Conservation (phyloP, 1,140 invertebrate species). For the Micrasema minimum region DNA sequence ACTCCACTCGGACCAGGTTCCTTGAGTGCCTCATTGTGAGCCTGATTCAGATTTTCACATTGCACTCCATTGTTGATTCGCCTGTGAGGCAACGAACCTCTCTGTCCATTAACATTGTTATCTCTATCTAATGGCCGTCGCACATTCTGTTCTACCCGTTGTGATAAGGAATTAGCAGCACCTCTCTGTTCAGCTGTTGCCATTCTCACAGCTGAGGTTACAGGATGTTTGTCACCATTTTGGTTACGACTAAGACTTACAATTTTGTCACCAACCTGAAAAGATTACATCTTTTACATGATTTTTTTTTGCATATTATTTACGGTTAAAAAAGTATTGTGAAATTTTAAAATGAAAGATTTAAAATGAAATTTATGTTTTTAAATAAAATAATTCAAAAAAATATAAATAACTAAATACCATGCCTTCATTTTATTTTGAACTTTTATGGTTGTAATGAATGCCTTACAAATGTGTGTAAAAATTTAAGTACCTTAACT, state of each 20-base stretch:
- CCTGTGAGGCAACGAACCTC: constrained; percentile 69
- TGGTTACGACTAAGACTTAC: constrained; percentile 72
- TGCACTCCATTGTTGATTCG: constrained; percentile 45
- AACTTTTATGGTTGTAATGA: too few relatives aligned
- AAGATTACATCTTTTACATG: constrained; percentile 5
- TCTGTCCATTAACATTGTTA: constrained; percentile 78
- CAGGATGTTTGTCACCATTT: constrained; percentile 62
- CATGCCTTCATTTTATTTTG: too few relatives aligned
- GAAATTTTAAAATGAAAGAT: too few relatives aligned
- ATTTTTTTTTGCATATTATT: neutral
- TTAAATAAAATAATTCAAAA: too few relatives aligned
- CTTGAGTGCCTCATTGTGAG: neutral
- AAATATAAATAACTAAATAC: too few relatives aligned
- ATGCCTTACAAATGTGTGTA: too few relatives aligned
- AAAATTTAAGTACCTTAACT: constrained; percentile 71
- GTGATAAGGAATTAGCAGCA: constrained; percentile 59
- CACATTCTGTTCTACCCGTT: constrained; percentile 62
- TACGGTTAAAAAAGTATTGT: neutral
- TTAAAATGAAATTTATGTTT: too few relatives aligned
- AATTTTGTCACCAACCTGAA: constrained; percentile 72
- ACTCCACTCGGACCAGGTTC: constrained; percentile 42
- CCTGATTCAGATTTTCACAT: constrained; percentile 52
- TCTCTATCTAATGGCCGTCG: constrained; percentile 70
- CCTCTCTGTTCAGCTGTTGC: constrained; percentile 58
- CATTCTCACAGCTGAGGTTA: constrained; percentile 62